Percentiles rank a stretch among this genome's conserved stretches.
These are phyloP conservation scores for Sycophila texana DNA, from an alignment of 2,888 invertebrate genomes.

Conservation along the genomic window DNA sequence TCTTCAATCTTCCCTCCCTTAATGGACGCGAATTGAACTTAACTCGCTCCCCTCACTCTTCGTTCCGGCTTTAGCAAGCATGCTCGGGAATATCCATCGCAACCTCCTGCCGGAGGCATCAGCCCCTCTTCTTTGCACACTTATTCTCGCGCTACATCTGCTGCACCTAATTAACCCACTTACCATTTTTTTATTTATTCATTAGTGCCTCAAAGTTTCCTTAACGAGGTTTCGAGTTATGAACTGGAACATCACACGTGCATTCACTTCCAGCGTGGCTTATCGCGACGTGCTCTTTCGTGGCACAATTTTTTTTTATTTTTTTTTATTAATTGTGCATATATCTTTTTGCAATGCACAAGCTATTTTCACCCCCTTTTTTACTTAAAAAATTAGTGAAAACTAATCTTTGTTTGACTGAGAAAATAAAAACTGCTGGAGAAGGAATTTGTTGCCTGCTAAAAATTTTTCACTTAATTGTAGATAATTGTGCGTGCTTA, in stretches of 20 bases:
- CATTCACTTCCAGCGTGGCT: no score
- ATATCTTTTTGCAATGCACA: no score
- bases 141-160: slow-evolving; percentile 8
- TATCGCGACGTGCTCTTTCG: not conserved
- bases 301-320: no score
- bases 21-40: slow-evolving; percentile 51
- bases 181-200: slow-evolving; percentile 48
- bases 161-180: slow-evolving; percentile 41
- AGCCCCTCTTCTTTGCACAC: not conserved
- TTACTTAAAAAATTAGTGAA: no score
- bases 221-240: slow-evolving; percentile 9
- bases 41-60: slow-evolving; percentile 29
- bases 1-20: slow-evolving; percentile 20
- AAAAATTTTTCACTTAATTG: no score
- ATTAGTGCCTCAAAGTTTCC: slow-evolving; percentile 31
- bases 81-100: not conserved
- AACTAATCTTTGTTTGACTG: no score
- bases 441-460: no score
- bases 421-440: no score
- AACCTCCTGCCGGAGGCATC: not conserved
- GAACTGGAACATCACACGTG: not conserved
- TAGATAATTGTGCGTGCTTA: no score
- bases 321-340: not conserved
- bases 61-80: not conserved
- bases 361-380: no score